A percentile compares a stretch with the other conserved stretches of the same genome.
Evolutionary conservation across 2,113 vertebrate genomes (phyloP).

Genomic region (Chionis minor): DNA sequence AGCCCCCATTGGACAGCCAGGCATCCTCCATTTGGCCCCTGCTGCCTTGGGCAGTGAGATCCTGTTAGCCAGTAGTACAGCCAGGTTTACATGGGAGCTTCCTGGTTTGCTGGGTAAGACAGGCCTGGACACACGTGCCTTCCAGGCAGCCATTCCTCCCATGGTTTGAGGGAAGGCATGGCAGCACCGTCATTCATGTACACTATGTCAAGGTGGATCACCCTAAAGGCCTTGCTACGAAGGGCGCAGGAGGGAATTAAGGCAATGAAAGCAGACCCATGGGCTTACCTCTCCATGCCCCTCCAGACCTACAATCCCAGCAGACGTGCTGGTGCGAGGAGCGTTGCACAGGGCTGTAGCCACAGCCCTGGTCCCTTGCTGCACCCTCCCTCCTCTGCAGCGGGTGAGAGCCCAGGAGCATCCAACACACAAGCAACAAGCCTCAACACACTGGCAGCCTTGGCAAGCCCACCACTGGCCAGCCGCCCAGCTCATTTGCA

Average conservation of each 20-base stretch:
- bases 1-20: fast-evolving
- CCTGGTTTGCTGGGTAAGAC: background rate
- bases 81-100: background rate
- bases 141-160: background rate
- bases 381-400: background rate
- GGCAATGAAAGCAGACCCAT: background rate
- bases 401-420: background rate
- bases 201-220: background rate
- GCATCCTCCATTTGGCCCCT: fast-evolving
- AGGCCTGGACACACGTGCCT: fast-evolving
- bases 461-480: background rate
- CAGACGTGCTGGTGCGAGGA: fast-evolving
- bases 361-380: background rate
- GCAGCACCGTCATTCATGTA: fast-evolving
- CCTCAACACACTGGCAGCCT: background rate
- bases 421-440: background rate
- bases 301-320: background rate
- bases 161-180: background rate
- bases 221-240: fast-evolving
- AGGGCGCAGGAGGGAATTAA: background rate
- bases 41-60: fast-evolving
- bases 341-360: background rate
- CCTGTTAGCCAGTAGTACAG: background rate
- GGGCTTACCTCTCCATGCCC: background rate
- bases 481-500: background rate